Evolutionary conservation across 1,140 invertebrate genomes (phyloP).

Genomic region (Drosophila ironensis): DNA sequence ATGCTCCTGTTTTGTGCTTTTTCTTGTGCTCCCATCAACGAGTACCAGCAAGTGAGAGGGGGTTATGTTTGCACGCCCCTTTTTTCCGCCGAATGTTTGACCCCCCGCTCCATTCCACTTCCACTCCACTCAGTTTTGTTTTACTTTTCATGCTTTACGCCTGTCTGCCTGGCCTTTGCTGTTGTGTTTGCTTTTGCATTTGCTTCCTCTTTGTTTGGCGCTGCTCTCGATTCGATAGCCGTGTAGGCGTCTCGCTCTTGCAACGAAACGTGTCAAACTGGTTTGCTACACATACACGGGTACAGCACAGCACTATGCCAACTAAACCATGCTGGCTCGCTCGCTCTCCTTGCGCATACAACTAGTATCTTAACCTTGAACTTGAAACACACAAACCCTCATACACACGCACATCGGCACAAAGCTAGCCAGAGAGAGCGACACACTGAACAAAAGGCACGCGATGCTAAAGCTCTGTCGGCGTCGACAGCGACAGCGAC

Average conservation of each 20-base stretch:
- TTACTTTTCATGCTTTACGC: conserved; percentile 32
- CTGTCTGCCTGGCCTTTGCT: conserved; percentile 41
- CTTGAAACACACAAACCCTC: conserved; percentile 77
- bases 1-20: background rate
- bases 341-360: conserved; percentile 41
- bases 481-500: conserved; percentile 16
- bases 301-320: conserved; percentile 43
- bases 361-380: conserved; percentile 82
- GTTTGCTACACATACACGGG: conserved; percentile 48
- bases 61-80: conserved; percentile 12
- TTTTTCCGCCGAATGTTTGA: conserved; percentile 41
- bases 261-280: conserved; percentile 73
- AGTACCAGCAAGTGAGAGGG: background rate
- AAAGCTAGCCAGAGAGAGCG: conserved; percentile 54
- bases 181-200: conserved; percentile 34
- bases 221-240: conserved; percentile 22
- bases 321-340: conserved; percentile 38
- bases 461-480: conserved; percentile 35
- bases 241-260: conserved; percentile 54
- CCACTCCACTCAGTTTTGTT: conserved; percentile 24
- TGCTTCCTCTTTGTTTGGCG: conserved; percentile 67
- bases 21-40: conserved; percentile 22
- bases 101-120: too few relatives aligned
- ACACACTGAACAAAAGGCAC: conserved; percentile 60
- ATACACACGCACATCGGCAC: conserved; percentile 11